These are phyloP conservation scores for Mesodorylaimus sp. DNA, from an alignment of 2,888 invertebrate species.

Conservation along the genomic window DNA sequence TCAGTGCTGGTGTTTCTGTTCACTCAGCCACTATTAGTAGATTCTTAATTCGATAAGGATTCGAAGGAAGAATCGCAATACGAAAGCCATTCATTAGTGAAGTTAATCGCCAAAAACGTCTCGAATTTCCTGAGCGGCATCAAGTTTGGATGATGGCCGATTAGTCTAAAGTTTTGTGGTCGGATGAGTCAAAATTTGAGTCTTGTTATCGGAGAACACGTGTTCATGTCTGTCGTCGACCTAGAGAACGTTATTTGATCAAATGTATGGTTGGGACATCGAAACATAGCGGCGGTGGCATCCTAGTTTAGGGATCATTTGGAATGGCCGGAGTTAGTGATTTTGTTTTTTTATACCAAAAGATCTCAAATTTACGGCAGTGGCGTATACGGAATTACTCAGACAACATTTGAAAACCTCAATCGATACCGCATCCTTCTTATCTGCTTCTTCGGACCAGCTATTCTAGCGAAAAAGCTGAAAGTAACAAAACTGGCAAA, in stretches of 20 bases:
- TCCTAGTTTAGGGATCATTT: not conserved
- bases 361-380: not conserved
- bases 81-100: not conserved
- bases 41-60: not conserved
- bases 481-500: no score
- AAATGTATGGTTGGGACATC: not conserved
- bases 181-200: slow-evolving; percentile 3
- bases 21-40: slow-evolving; percentile 1
- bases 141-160: not conserved
- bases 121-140: not conserved
- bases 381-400: not conserved
- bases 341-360: not conserved
- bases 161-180: not conserved
- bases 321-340: no score
- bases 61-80: not conserved
- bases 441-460: no score
- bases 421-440: no score
- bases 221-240: not conserved
- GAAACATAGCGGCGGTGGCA: not conserved
- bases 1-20: no score
- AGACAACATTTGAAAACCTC: not conserved
- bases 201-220: not conserved
- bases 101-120: not conserved
- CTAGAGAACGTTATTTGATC: not conserved
- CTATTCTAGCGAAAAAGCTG: no score